Percentiles rank a stretch among this genome's conserved stretches.
phyloP scores from a whole-genome alignment of 2,888 invertebrate genomes.

The Tetragnatha montana region DNA sequence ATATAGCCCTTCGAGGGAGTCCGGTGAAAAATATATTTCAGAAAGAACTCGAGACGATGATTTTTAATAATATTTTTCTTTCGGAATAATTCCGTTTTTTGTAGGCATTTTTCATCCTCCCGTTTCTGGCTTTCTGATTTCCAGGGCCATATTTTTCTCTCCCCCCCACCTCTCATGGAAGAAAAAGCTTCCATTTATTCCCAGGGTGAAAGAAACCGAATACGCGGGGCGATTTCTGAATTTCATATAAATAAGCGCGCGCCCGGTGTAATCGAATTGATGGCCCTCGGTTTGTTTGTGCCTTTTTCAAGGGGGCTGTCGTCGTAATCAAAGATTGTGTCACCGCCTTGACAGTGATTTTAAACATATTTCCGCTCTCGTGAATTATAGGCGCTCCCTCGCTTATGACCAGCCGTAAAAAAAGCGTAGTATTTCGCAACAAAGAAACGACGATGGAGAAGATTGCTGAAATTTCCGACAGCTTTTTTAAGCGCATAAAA shows the following conservation, averaged over 20 bases:
- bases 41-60: conserved; percentile 70
- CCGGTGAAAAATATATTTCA: conserved; percentile 66
- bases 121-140: conserved; percentile 64
- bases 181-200: conserved; percentile 58
- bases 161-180: not conserved
- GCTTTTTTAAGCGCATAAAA: not conserved
- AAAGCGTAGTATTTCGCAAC: not conserved
- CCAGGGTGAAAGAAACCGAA: conserved; percentile 18
- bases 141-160: conserved; percentile 42
- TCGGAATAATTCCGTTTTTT: conserved; percentile 39
- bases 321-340: conserved; percentile 43
- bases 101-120: conserved; percentile 47
- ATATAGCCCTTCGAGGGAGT: not conserved
- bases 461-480: not conserved
- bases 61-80: conserved; percentile 69
- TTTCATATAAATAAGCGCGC: conserved; percentile 41
- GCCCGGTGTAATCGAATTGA: conserved; percentile 64
- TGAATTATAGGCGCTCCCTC: conserved; percentile 32
- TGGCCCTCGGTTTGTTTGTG: conserved; percentile 49
- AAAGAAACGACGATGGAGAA: not conserved
- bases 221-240: conserved; percentile 32
- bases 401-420: not conserved
- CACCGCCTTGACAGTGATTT: conserved; percentile 44
- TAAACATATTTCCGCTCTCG: conserved; percentile 38
- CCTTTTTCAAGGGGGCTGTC: not conserved